Evolutionary conservation across 2,888 invertebrate species (phyloP).

Genomic region (Rhodophaea formosa): DNA sequence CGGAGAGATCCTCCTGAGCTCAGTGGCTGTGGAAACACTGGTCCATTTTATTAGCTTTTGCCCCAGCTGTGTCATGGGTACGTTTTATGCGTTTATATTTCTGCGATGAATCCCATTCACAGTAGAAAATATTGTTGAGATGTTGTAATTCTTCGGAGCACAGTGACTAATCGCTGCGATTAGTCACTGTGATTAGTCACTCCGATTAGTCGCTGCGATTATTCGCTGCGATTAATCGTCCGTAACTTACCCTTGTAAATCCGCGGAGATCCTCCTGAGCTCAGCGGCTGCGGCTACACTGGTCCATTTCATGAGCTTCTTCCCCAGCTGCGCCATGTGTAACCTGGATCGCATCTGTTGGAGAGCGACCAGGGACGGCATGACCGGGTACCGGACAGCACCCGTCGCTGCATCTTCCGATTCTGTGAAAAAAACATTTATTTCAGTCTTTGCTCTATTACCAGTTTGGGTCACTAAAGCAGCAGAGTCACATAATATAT

Average conservation of each 20-base stretch:
- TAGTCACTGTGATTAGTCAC: too few species aligned
- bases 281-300: constrained; percentile 60
- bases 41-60: constrained; percentile 73
- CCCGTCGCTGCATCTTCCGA: constrained; percentile 28
- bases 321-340: constrained; percentile 58
- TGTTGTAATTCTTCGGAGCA: too few species aligned
- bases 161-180: too few species aligned
- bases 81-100: too few species aligned
- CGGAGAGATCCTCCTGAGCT: constrained; percentile 45
- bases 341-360: constrained; percentile 69
- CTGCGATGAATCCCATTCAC: too few species aligned
- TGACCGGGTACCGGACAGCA: constrained; percentile 48
- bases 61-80: constrained; percentile 59
- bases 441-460: too few species aligned
- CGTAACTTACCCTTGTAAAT: constrained; percentile 40
- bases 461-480: too few species aligned
- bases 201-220: too few species aligned
- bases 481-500: too few species aligned
- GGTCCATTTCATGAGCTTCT: constrained; percentile 72
- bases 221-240: too few species aligned
- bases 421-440: constrained; percentile 23
- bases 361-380: constrained; percentile 66
- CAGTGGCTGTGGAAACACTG: constrained; percentile 33
- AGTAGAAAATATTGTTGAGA: too few species aligned
- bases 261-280: constrained; percentile 42